Conservation (phyloP, 64 coral and sea anemone genomes). For the Actinia equina region DNA sequence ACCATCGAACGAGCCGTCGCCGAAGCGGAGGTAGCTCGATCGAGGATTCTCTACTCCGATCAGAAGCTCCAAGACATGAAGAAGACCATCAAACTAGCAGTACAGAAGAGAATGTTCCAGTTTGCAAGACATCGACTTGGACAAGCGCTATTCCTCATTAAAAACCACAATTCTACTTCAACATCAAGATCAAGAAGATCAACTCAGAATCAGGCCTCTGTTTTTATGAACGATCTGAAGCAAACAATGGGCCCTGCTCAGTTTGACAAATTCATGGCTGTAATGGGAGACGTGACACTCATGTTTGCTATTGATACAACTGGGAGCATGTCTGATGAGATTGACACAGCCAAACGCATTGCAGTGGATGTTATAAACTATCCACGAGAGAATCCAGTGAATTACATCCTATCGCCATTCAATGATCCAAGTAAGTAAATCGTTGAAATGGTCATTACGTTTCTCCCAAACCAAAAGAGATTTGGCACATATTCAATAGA, state of each 20-base stretch:
- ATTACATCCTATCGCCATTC: constrained; percentile 38
- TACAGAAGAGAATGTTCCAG: constrained; percentile 5
- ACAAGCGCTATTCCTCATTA: constrained; percentile 8
- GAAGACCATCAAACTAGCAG: constrained; percentile 4
- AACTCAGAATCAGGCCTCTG: neutral
- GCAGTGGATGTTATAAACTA: constrained; percentile 36
- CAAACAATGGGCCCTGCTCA: neutral
- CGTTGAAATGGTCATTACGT: neutral
- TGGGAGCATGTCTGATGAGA: constrained; percentile 39
- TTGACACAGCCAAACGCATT: constrained; percentile 30
- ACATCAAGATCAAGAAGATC: neutral
- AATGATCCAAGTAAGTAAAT: constrained; percentile 34
- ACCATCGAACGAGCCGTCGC: constrained; percentile 58
- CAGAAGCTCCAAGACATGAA: neutral
- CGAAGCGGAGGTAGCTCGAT: constrained; percentile 39
- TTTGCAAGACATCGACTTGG: constrained; percentile 17
- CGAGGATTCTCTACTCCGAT: neutral
- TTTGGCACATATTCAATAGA: no score
- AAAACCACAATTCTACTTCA: neutral
- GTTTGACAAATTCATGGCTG: constrained; percentile 43
- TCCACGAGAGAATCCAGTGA: constrained; percentile 22
- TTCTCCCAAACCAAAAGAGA: neutral
- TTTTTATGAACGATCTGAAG: neutral
- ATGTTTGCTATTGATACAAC: constrained; percentile 39
- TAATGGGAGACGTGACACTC: constrained; percentile 24